phyloP scores from a whole-genome alignment of 2,113 vertebrate species.

The human region GRCh38 chr4:88595001-88595500 shows the following conservation, averaged over 20 bases:
- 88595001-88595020: too few relatives aligned
- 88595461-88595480: slow-evolving; percentile 5
- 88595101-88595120: background rate
- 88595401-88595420: background rate
- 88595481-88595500: background rate
- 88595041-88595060: too few relatives aligned
- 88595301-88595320: background rate
- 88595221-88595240: background rate
- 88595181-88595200: background rate
- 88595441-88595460: background rate
- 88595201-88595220: background rate
- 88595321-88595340: background rate
- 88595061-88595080: too few relatives aligned
- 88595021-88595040: too few relatives aligned
- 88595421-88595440: background rate
- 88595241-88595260: slow-evolving; percentile 2
- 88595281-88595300: background rate
- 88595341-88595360: background rate
- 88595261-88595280: slow-evolving; percentile 33
- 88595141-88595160: background rate
- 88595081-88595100: too few relatives aligned
- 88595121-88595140: background rate
- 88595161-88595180: background rate
- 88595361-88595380: background rate
- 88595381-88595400: background rate